These are phyloP conservation scores for Mastigias papua DNA, from an alignment of 30 jellyfish, hydroid and myxozoan genomes.

Conservation along the genomic window DNA sequence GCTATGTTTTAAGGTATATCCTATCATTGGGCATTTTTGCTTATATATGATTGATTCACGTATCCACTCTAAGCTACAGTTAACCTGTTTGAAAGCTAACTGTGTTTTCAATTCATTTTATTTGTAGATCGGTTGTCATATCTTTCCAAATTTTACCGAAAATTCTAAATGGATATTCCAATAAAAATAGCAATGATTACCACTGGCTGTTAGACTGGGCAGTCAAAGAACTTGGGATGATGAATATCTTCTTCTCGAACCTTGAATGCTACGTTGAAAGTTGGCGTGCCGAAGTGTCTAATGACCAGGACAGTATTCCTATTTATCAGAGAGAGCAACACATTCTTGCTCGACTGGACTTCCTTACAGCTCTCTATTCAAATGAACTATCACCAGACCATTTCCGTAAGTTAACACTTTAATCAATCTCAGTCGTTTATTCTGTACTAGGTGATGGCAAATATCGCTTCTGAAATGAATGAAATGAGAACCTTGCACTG, in stretches of 20 bases:
- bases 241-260: constrained; percentile 91
- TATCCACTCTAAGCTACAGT: too few species aligned
- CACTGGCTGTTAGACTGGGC: constrained; percentile 94
- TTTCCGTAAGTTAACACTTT: constrained; percentile 78
- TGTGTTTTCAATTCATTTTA: not conserved
- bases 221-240: constrained; percentile 85
- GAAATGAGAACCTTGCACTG: too few species aligned
- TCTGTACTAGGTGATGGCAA: too few species aligned
- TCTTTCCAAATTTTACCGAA: constrained; percentile 94
- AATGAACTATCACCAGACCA: constrained; percentile 96
- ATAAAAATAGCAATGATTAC: constrained; percentile 77
- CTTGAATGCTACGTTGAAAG: constrained; percentile 66
- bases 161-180: constrained; percentile 88
- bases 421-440: too few species aligned
- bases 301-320: constrained; percentile 36
- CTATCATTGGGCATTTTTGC: too few species aligned
- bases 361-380: constrained; percentile 88
- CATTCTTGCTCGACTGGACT: constrained; percentile 92
- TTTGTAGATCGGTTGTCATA: constrained; percentile 85
- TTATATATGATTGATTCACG: too few species aligned
- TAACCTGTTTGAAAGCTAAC: too few species aligned
- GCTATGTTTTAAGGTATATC: too few species aligned
- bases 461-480: too few species aligned
- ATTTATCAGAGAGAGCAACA: constrained; percentile 74
- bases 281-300: constrained; percentile 39